phyloP scores from a whole-genome alignment of 2,888 invertebrate genomes.

The Girardia tigrina region DNA sequence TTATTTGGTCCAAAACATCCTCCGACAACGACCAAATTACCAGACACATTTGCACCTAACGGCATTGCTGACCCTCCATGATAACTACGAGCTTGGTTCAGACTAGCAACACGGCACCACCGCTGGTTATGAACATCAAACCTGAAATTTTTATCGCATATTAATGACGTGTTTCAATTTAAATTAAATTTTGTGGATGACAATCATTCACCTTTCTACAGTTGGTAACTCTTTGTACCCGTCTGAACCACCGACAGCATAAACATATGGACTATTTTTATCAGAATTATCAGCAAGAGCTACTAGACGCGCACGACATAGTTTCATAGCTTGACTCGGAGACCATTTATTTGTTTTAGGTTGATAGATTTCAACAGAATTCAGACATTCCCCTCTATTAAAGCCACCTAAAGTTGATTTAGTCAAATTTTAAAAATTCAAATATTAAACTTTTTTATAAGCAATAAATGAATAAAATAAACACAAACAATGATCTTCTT shows the following conservation, averaged over 20 bases:
- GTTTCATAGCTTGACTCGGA: not conserved
- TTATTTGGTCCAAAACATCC: not conserved
- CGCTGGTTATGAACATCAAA: not conserved
- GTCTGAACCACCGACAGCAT: conserved; percentile 12
- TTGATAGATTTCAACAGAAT: conserved; percentile 6
- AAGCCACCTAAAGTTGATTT: conserved; percentile 28
- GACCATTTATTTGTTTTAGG: not conserved
- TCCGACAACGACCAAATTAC: not conserved
- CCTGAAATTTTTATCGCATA: too few relatives aligned
- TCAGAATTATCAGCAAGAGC: not conserved
- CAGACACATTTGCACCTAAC: not conserved
- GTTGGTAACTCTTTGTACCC: conserved; percentile 12
- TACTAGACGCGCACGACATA: not conserved
- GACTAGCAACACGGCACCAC: not conserved
- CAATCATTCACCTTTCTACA: conserved; percentile 6
- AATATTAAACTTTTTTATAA: too few relatives aligned
- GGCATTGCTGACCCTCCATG: conserved; percentile 15
- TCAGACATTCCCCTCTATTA: conserved; percentile 24
- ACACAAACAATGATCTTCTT: too few relatives aligned
- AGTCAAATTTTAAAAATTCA: too few relatives aligned
- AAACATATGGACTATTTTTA: not conserved
- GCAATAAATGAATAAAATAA: too few relatives aligned
- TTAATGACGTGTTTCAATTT: too few relatives aligned
- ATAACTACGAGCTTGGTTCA: not conserved
- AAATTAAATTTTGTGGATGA: too few relatives aligned